Base-by-base conservation (phyloP, 92 coral and sea anemone species). In the Hydrozoanthus gracilis region DNA sequence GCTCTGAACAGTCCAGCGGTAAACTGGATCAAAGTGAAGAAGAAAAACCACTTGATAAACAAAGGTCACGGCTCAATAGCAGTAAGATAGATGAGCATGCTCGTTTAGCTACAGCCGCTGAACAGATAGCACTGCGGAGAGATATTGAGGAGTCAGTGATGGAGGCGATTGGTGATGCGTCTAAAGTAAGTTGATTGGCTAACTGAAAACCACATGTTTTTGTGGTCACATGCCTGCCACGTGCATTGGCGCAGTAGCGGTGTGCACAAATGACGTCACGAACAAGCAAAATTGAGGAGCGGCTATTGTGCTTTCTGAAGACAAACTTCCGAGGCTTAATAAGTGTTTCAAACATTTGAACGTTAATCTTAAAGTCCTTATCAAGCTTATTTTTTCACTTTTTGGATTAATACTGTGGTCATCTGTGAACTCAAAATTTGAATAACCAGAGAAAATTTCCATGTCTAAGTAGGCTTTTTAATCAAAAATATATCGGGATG, bases 41-140 rank as follows among this genome's bases (percentile, higher is more conserved):
- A 1, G 56, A 44, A 13, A 17, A 6, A 9, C 9, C 20, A 18
- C 52, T 14, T 51, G 55, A 80, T 16, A 48, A 47, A n/a, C 16
- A 80, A 9, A 64, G 6, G 14, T 6, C 55, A n/a, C 60, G 18
- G 6, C 60, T 14, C 71, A 48, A 46, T 4, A n/a, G 39, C 14
- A 62, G 66, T 20, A 11, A 16, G n/a, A 78, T 70, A 3, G 51
- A 51, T 80, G 13, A n/a, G 85, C 85, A 49, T 48, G 55, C 60
- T 80, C 85, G 58, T 46, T 56, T 51, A 13, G 85, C 73, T 11
- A 77, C 84, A 72, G 86, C 92, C 3, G 92, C 86, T 62, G 87
- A 89, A 16, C 88, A 70, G 89, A 69, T 89, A 71, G 92, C 86
- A 58, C 74, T 89, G 76, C 71, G 89, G 65, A 54, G 92, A 54